Percentiles rank a stretch among this genome's conserved stretches.
These are phyloP conservation scores for Leptatherina wallacei DNA, from an alignment of 2,797 vertebrate genomes.

Conservation along the genomic window DNA sequence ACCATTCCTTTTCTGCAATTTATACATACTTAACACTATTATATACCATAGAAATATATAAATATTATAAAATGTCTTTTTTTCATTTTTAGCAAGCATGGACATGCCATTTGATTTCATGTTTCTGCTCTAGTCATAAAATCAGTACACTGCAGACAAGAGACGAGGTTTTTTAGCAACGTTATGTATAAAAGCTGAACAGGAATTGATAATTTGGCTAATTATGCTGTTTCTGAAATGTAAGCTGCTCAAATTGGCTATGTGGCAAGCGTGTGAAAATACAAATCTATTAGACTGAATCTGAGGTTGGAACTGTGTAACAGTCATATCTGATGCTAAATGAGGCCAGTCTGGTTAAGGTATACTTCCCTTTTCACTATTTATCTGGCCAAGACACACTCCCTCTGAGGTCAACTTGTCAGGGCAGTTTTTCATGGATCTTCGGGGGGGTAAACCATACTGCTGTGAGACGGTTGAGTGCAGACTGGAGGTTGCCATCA, in stretches of 20 bases:
- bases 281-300: slow-evolving; percentile 53
- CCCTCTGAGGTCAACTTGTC: slow-evolving; percentile 30
- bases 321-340: slow-evolving; percentile 76
- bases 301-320: slow-evolving; percentile 79
- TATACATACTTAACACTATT: slow-evolving; percentile 79
- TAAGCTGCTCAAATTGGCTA: slow-evolving; percentile 45
- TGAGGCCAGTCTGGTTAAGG: slow-evolving; percentile 50
- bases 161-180: slow-evolving; percentile 52
- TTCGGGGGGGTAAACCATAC: slow-evolving; percentile 33
- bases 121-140: slow-evolving; percentile 60
- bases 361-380: slow-evolving; percentile 62
- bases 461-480: slow-evolving; percentile 42
- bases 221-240: slow-evolving; percentile 31
- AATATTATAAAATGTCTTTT: slow-evolving; percentile 80
- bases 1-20: slow-evolving; percentile 55
- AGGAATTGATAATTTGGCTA: slow-evolving; percentile 45
- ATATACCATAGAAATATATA: slow-evolving; percentile 86
- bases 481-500: slow-evolving; percentile 67
- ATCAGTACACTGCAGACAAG: slow-evolving; percentile 45
- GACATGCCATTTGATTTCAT: slow-evolving; percentile 75
- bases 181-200: slow-evolving; percentile 40
- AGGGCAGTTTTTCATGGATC: slow-evolving; percentile 23
- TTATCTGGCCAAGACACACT: slow-evolving; percentile 40
- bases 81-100: slow-evolving; percentile 71
- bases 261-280: slow-evolving; percentile 64